Conservation (phyloP, 2,888 invertebrate genomes). For the Cantharis flavilabris region DNA sequence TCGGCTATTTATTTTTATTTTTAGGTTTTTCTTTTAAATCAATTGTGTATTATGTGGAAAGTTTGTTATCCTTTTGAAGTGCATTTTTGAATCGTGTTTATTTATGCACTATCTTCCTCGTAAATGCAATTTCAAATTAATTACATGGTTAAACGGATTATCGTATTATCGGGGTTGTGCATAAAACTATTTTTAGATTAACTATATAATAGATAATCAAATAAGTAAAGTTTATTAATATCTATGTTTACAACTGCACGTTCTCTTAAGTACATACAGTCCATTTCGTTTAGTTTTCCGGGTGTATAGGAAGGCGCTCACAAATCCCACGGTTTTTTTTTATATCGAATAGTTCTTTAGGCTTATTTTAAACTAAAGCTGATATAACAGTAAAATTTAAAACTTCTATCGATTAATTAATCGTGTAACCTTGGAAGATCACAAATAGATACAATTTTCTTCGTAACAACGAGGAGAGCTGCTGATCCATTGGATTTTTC, state of each 20-base stretch:
- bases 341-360: neutral
- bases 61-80: neutral
- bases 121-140: neutral
- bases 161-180: neutral
- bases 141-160: neutral
- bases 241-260: neutral
- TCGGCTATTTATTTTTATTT: neutral
- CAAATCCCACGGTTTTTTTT: neutral
- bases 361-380: neutral
- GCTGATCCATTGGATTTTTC: neutral
- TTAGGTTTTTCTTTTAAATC: too few species aligned
- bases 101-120: too few species aligned
- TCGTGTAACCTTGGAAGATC: too few species aligned
- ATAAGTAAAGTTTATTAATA: neutral
- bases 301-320: neutral
- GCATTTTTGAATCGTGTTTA: too few species aligned
- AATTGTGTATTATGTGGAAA: neutral
- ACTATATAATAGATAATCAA: neutral
- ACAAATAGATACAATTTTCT: too few species aligned
- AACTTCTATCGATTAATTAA: too few species aligned
- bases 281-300: neutral
- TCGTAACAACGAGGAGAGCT: too few species aligned
- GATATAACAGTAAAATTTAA: neutral
- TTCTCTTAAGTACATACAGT: neutral
- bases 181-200: neutral